These are phyloP conservation scores for Lutraria rhynchaena DNA, from an alignment of 1,140 invertebrate species.

Conservation along the genomic window DNA sequence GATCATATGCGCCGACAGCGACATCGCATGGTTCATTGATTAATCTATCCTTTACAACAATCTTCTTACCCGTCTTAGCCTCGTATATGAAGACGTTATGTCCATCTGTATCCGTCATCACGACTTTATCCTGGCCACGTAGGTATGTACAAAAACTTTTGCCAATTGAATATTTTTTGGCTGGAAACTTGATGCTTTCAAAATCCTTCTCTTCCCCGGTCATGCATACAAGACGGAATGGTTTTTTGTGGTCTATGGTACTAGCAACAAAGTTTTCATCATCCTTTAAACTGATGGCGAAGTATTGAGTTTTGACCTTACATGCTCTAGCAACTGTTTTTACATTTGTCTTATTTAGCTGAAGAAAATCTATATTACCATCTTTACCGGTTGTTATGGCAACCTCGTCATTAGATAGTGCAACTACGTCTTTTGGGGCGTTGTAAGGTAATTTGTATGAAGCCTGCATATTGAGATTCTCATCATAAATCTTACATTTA, in stretches of 20 bases:
- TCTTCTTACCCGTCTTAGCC: too few species aligned
- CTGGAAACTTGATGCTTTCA: not conserved
- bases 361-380: not conserved
- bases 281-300: not conserved
- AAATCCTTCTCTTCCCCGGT: conserved; percentile 15
- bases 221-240: not conserved
- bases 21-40: conserved; percentile 16
- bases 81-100: conserved; percentile 13
- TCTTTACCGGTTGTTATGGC: not conserved
- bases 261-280: not conserved
- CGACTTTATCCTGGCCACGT: not conserved
- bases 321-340: too few species aligned
- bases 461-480: too few species aligned
- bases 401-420: too few species aligned
- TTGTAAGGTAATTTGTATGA: too few species aligned
- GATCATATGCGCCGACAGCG: not conserved
- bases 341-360: too few species aligned
- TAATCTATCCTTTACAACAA: not conserved
- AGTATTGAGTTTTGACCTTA: not conserved
- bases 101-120: not conserved
- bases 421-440: too few species aligned
- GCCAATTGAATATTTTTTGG: not conserved
- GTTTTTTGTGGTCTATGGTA: too few species aligned
- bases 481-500: too few species aligned
- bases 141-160: conserved; percentile 2